Evolutionary conservation across 1,140 invertebrate species (phyloP), one percentile per base, ranked within the genome.

Genomic region (Reticulitermes speratus): DNA sequence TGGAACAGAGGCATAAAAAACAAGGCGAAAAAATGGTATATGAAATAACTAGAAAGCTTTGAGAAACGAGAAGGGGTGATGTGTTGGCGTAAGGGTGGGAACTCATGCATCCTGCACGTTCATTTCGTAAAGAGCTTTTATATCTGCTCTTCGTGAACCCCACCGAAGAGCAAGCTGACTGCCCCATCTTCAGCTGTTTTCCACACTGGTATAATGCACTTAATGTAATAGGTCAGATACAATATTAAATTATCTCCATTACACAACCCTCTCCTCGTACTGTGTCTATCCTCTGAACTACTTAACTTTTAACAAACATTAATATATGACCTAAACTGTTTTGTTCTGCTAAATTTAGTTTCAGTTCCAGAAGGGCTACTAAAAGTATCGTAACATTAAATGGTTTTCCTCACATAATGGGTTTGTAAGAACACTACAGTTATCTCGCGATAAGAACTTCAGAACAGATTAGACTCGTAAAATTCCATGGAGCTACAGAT

Each of bases 261-360:
- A 75, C 25, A 75, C 7, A n/a, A 21, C 65, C 65, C 65, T 30
- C 65, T 75, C n/a, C 25, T 30, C 65, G 0, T n/a, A 14, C 65
- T n/a, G 65, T 75, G 14, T 55, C 52, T 16, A 55, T 21, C 52
- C 19, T 55, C 52, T 21, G 19, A 55, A 21, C 45, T 48, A 48
- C 52, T 75, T 30, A 75, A 75, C 65, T 75, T 75, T 75, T 75
- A 75, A 75, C 65, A 75, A 75, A 75, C 65, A 75, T 75, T 75
- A 75, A 75, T 75, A 75, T 75, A 75, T 30, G 65, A 75, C 65
- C 1, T 30, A 30, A 75, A 75, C 65, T 75, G n/a, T 75, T 75
- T 30, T 30, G 65, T 75, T 75, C 65, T 75, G 65, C 65, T 75
- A 75, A 75, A 75, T 75, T 75, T 75, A 75, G 5, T 75, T 30